A percentile compares a stretch with the other conserved stretches of the same genome.
Conservation (phyloP, 37 sponge, comb jelly and placozoan species). For the Mnemiopsis leidyi region DNA sequence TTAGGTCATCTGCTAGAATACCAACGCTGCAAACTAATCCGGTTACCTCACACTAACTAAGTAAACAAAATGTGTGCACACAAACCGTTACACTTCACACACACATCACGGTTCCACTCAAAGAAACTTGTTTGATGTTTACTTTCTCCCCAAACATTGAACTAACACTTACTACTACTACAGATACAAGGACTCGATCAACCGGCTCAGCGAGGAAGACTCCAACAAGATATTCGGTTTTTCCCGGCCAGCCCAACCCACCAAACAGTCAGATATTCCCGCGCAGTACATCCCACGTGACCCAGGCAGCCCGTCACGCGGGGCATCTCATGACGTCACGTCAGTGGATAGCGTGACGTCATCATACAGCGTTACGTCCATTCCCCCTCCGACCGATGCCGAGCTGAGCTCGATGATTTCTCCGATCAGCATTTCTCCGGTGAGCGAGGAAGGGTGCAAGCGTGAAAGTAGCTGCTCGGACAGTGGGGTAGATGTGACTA, state of each 20-base stretch:
- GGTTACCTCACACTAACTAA: not conserved
- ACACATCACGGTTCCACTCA: not conserved
- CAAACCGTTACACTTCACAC: not conserved
- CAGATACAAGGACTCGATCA: not conserved
- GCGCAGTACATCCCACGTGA: slow-evolving; percentile 9
- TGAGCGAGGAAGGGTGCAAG: not conserved
- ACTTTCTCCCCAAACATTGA: too few species aligned
- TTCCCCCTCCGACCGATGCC: not conserved
- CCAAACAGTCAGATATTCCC: not conserved
- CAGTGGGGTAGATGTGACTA: slow-evolving; percentile 15
- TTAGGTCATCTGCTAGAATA: not conserved
- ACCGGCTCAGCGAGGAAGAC: not conserved
- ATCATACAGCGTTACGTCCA: not conserved
- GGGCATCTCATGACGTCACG: not conserved
- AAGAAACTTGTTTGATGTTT: not conserved
- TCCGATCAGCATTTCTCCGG: not conserved
- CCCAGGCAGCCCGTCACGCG: not conserved
- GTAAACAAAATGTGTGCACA: too few species aligned
- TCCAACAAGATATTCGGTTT: not conserved
- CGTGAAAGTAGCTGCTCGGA: slow-evolving; percentile 1
- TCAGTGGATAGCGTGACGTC: not conserved
- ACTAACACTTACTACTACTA: not conserved
- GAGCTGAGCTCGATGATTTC: not conserved
- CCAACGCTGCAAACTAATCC: not conserved
- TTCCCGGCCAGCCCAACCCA: not conserved